These are phyloP conservation scores for Pristionchus pacificus DNA, from an alignment of 1,140 invertebrate genomes.

Conservation along the genomic window DNA sequence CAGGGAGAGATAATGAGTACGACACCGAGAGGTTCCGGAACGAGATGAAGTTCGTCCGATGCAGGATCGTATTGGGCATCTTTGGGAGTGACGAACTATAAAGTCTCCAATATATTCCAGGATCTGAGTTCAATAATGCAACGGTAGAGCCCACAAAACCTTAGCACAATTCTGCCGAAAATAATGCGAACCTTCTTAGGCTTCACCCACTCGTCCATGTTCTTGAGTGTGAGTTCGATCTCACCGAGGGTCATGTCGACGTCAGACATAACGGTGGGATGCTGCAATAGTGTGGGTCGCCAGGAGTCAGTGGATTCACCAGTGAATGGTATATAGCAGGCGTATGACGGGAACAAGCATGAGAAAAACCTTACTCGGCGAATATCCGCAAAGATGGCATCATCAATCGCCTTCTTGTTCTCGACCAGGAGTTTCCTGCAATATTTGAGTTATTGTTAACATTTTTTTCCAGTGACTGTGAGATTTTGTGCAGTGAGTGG, in stretches of 20 bases:
- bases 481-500: too few relatives aligned
- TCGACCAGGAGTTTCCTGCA: constrained; percentile 37
- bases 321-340: constrained; percentile 40
- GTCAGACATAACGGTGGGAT: too few relatives aligned
- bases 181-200: constrained; percentile 36
- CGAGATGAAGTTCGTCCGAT: constrained; percentile 62
- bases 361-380: constrained; percentile 34
- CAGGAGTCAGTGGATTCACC: constrained; percentile 52
- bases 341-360: too few relatives aligned
- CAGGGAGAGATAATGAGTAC: constrained; percentile 84
- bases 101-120: background rate
- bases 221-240: constrained; percentile 49
- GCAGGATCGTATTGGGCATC: constrained; percentile 61
- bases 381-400: constrained; percentile 48
- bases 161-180: too few relatives aligned
- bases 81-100: constrained; percentile 27
- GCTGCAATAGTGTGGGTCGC: too few relatives aligned
- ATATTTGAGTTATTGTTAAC: too few relatives aligned
- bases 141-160: constrained; percentile 40
- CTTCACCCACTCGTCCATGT: constrained; percentile 43
- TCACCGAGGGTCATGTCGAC: constrained; percentile 41
- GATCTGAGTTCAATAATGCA: constrained; percentile 12
- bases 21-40: constrained; percentile 69
- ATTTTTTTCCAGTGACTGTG: too few relatives aligned
- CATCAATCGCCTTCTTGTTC: constrained; percentile 35